Evolutionary conservation across 2,797 vertebrate genomes (phyloP).

Genomic region (Emydoidea blandingii): DNA sequence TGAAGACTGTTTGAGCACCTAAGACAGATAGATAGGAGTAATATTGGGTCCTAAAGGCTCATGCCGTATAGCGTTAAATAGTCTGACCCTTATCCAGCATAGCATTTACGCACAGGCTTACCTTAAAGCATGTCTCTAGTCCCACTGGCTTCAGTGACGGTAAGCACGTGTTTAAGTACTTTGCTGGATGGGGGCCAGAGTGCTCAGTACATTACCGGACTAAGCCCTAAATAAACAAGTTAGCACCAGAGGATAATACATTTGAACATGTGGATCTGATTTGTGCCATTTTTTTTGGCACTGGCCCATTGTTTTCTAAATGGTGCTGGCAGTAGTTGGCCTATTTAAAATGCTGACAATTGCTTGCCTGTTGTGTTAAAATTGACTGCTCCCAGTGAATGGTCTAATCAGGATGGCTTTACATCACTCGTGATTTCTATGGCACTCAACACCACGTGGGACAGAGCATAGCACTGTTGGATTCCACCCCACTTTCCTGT

Average conservation of each 20-base stretch:
- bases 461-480: background rate
- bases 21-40: background rate
- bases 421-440: background rate
- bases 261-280: constrained; percentile 51
- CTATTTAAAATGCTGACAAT: constrained; percentile 39
- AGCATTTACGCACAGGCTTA: background rate
- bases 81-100: background rate
- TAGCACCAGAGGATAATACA: constrained; percentile 34
- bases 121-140: background rate
- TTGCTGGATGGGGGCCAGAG: constrained; percentile 34
- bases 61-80: background rate
- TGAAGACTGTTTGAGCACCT: background rate
- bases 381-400: background rate
- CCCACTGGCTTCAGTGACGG: constrained; percentile 23
- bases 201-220: constrained; percentile 37
- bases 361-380: constrained; percentile 45
- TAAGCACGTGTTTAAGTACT: constrained; percentile 46
- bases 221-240: constrained; percentile 56
- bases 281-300: constrained; percentile 54
- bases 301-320: constrained; percentile 39
- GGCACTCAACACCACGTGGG: background rate
- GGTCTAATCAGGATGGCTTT: background rate
- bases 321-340: constrained; percentile 3
- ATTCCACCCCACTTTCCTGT: constrained; percentile 20
- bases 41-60: background rate